These are phyloP conservation scores for Schizotus pectinicornis DNA, from an alignment of 2,888 invertebrate genomes.

Conservation along the genomic window DNA sequence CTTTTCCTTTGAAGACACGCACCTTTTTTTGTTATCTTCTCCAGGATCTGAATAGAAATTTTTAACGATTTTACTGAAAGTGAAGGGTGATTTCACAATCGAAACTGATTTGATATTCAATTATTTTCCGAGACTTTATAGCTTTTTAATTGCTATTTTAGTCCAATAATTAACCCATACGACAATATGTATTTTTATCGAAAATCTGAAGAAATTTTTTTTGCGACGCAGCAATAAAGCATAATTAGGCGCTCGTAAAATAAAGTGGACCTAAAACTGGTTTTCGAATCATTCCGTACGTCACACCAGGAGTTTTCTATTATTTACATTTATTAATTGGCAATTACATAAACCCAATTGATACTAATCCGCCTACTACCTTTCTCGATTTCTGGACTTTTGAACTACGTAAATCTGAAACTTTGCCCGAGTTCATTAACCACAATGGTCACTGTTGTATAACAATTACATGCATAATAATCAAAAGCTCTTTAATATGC, in stretches of 20 bases:
- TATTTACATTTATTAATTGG: constrained; percentile 6
- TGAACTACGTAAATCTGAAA: neutral
- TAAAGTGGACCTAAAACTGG: neutral
- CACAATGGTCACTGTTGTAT: no score
- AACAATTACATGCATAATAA: no score
- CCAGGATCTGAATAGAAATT: no score
- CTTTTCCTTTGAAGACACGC: no score
- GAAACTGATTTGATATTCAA: no score
- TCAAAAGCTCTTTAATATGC: no score
- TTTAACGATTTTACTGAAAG: no score
- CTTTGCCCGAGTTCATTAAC: no score
- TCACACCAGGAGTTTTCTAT: neutral
- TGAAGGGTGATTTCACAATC: no score
- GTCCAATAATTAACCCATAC: neutral
- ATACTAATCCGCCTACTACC: constrained; percentile 1
- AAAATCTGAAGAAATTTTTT: neutral
- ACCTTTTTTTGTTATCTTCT: no score
- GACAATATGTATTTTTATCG: neutral
- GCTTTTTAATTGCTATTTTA: no score
- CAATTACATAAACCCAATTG: constrained; percentile 5
- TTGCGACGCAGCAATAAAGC: neutral
- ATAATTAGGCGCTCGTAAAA: neutral
- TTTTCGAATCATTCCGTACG: neutral
- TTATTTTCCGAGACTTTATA: no score
- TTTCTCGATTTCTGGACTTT: constrained; percentile 1